phyloP scores from a whole-genome alignment of 2,888 invertebrate species.

The Agapostemon virescens region DNA sequence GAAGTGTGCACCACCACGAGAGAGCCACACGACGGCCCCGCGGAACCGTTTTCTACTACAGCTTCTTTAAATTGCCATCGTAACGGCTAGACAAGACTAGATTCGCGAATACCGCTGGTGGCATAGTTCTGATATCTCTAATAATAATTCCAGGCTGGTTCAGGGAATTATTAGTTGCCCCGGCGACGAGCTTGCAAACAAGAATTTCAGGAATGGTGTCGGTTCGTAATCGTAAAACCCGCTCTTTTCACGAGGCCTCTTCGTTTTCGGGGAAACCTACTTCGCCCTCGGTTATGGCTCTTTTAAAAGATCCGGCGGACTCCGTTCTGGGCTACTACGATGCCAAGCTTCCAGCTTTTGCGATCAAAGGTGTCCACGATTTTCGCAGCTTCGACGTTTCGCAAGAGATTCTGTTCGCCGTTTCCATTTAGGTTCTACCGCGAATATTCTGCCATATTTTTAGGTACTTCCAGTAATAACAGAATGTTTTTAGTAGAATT shows the following conservation, averaged over 20 bases:
- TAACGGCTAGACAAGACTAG: constrained; percentile 5
- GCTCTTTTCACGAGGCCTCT: constrained; percentile 10
- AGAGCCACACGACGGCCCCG: not conserved
- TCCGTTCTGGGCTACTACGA: no score
- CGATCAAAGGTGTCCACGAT: no score
- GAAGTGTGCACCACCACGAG: constrained; percentile 30
- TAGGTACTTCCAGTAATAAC: no score
- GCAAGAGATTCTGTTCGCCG: no score
- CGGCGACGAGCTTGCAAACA: no score
- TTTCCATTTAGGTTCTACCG: no score
- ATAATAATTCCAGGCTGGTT: constrained; percentile 22
- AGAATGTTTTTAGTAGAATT: no score
- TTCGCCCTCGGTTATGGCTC: constrained; percentile 13
- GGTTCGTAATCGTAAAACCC: constrained; percentile 12
- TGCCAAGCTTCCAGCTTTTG: no score
- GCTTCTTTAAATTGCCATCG: constrained; percentile 37
- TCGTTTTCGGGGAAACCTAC: constrained; percentile 21
- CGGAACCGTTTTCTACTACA: not conserved
- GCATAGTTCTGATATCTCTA: constrained; percentile 24
- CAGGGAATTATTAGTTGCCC: not conserved
- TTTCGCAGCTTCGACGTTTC: no score
- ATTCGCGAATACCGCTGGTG: constrained; percentile 37
- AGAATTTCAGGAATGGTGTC: not conserved
- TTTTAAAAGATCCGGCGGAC: no score
- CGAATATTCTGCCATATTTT: no score